Evolutionary conservation across 2,113 vertebrate genomes (phyloP).

Genomic region (Sakesphorus luctuosus): DNA sequence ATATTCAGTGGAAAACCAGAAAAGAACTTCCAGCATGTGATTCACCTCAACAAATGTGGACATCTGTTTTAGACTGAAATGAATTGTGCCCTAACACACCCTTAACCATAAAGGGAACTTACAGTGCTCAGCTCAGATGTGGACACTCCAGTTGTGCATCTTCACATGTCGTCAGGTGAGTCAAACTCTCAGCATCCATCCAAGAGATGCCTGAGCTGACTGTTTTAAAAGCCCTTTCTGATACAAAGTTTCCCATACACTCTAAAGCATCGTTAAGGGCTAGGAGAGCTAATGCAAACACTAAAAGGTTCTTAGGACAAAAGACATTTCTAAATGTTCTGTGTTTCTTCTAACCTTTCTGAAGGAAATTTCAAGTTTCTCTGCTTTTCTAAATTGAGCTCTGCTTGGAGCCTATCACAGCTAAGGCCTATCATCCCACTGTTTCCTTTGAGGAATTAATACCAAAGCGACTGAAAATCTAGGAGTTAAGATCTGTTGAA

Average conservation of each 20-base stretch:
- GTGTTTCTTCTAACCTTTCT: not conserved
- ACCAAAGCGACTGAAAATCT: not conserved
- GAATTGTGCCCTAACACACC: not conserved
- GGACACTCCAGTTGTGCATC: not conserved
- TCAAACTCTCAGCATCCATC: not conserved
- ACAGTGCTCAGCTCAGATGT: fast-evolving
- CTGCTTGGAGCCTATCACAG: not conserved
- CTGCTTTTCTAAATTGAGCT: not conserved
- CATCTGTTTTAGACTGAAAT: not conserved
- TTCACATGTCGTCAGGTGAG: not conserved
- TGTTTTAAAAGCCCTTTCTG: not conserved
- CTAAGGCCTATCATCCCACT: not conserved
- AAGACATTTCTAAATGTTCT: not conserved
- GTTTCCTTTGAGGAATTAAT: constrained; percentile 1
- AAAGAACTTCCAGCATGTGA: not conserved
- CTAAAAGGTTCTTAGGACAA: not conserved
- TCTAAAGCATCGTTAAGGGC: not conserved
- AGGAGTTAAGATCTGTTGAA: not conserved
- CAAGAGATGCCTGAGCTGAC: not conserved
- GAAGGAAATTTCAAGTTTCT: not conserved
- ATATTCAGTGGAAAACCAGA: not conserved
- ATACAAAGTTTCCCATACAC: not conserved
- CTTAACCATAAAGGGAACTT: not conserved
- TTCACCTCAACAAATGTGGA: not conserved
- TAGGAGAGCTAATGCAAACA: not conserved